Evolutionary conservation across 2,888 invertebrate species (phyloP).

Genomic region (Eupithecia subumbrata): DNA sequence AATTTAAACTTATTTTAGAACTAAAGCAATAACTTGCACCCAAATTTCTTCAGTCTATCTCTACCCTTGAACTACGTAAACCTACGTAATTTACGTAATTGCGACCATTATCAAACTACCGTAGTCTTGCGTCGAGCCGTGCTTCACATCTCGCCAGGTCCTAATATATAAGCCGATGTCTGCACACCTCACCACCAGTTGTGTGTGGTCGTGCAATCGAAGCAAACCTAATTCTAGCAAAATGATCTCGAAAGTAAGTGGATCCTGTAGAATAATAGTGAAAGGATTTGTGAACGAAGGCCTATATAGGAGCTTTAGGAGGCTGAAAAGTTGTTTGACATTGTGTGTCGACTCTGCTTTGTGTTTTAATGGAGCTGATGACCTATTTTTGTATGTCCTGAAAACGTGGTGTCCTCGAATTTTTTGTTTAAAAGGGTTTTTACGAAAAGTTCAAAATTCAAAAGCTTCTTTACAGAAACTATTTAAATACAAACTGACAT

Average conservation of each 20-base stretch:
- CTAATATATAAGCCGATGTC: slow-evolving; percentile 79
- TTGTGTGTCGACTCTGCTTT: not conserved
- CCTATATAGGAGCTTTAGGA: not conserved
- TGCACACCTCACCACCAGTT: slow-evolving; percentile 74
- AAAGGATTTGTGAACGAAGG: slow-evolving; percentile 57
- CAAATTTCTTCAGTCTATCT: slow-evolving; percentile 51
- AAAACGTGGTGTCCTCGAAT: not conserved
- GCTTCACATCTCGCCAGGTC: slow-evolving; percentile 71
- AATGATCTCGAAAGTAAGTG: slow-evolving; percentile 83
- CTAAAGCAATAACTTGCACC: not conserved
- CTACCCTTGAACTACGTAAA: slow-evolving; percentile 75
- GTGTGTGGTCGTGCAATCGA: slow-evolving; percentile 81
- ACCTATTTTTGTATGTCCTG: not conserved
- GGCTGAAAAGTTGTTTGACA: not conserved
- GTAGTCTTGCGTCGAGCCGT: slow-evolving; percentile 77
- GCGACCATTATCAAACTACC: slow-evolving; percentile 80
- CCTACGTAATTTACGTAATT: slow-evolving; percentile 79
- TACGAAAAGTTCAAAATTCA: not conserved
- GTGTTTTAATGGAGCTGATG: not conserved
- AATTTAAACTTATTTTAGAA: not conserved
- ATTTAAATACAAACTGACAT: not conserved
- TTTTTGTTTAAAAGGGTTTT: not conserved
- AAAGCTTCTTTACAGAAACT: not conserved
- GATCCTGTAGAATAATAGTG: slow-evolving; percentile 58
- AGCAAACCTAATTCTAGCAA: slow-evolving; percentile 79